Evolutionary conservation across 2,888 invertebrate species (phyloP), one percentile per base, ranked within the genome.

Genomic region (Himalopsyche kuldschensis): DNA sequence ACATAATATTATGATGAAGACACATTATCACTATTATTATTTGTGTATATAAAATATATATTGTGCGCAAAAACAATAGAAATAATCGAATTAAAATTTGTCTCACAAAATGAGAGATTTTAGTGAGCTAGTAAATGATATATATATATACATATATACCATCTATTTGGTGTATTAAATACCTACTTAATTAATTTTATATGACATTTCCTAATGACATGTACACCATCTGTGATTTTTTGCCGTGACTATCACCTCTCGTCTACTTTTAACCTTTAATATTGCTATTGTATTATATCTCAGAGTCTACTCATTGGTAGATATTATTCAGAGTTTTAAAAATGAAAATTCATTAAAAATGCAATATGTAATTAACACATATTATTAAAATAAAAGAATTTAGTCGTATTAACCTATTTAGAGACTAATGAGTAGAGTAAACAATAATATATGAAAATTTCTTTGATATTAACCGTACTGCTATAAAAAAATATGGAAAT

Each of bases 161-260:
- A 41, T 10, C 6, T 63, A 20, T 27, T 27, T 63, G 63, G 63
- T 69, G 69, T 30, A 30, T 20, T 20, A 20, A 24, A 75, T 75
- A 41, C 77, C 41, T 77, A 55, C 77, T 80, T 75, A 83, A n/a
- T 48, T 31, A 31, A 48, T 75, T 82, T 79, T 46, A 75, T 76
- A 46, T 84, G 46, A 82, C 63, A 83, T 75, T 83, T 83, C 55
- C 76, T 47, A 78, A 79, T 79, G 80, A 63, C 80, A 83, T 84
- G 46, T 63, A 83, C 85, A 78, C 84, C 84, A 82, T 86, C 86
- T 86, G 86, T 86, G 86, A 86, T 86, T 85, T 84, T 81, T 83
- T 84, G 86, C 86, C 84, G 85, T 84, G 86, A 86, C 86, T 86
- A 86, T 86, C 86, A 86, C 85, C 82, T 85, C 27, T 69, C 69